Base-by-base conservation (phyloP, 2,888 invertebrate genomes). In the Pollenia labialis region DNA sequence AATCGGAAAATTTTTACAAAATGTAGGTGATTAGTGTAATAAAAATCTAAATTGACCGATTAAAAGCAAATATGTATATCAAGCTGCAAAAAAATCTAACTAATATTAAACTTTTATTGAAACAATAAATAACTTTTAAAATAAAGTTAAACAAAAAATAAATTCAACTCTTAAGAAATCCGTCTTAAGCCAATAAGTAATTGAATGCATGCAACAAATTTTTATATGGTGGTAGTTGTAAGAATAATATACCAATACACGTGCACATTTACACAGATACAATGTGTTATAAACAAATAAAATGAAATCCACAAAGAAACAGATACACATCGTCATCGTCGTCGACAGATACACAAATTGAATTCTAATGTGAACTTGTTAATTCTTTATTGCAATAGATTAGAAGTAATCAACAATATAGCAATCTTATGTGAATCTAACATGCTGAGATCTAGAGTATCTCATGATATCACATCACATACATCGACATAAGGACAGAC, bases 331-430 rank as follows among this genome's bases (percentile, higher is more conserved):
- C 32, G 58, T 82, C 68, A 68, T 75, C 72, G 64, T 18, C 42
- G 74, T 69, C 74, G 72, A 85, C 84, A 85, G 74, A 77, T 81
- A 84, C 85, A 85, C 81, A 84, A 87, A 87, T 87, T 84, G 87
- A 87, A 87, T 87, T 87, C 81, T 87, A 87, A 87, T 87, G 87
- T 84, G 84, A 87, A 87, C 84, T 84, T 87, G 84, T 87, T 84
- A 84, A 74, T 87, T 84, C 81, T 84, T 87, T 84, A 87, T 84
- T 68, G 77, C 81, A 54, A 74, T 62, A 84, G 84, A 87, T 87
- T 84, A 84, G 44, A 84, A 84, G 76, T 72, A 68, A 74, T 81
- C 81, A 52, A 81, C 68, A 40, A n/a, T 60, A n/a, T 58, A 18
- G 76, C 69, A 62, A 81, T 81, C 81, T 84, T 50, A 77, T 81